Conservation (phyloP, 1,140 invertebrate species). For the Colletes latitarsis region DNA sequence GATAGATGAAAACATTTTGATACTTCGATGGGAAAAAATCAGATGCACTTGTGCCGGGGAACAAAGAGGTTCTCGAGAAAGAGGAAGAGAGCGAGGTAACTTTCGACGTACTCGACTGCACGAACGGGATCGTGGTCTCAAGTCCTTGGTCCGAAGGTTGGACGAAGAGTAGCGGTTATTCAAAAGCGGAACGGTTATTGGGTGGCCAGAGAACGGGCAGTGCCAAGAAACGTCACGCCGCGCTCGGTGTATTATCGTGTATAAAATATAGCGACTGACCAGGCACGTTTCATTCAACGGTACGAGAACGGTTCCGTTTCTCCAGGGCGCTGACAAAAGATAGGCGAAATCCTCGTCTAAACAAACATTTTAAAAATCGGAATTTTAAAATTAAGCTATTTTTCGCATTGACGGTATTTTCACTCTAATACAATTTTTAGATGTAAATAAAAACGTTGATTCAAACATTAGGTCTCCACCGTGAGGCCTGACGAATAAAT, state of each 20-base stretch:
- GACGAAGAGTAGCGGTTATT: conserved; percentile 65
- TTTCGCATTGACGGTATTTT: too few species aligned
- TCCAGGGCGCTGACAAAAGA: conserved; percentile 10
- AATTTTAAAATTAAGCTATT: too few species aligned
- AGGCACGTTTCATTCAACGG: conserved; percentile 68
- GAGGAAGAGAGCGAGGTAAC: not conserved
- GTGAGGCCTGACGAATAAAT: too few species aligned
- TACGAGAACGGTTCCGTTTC: conserved; percentile 62
- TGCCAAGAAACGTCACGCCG: conserved; percentile 60
- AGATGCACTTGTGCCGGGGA: too few species aligned
- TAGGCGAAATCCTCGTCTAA: conserved; percentile 30
- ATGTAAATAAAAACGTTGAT: too few species aligned
- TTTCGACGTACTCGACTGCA: conserved; percentile 24
- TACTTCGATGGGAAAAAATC: not conserved
- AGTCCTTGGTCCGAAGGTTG: conserved; percentile 67
- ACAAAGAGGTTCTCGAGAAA: not conserved
- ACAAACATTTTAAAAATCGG: too few species aligned
- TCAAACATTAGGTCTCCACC: too few species aligned
- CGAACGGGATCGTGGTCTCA: conserved; percentile 51
- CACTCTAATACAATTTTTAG: too few species aligned
- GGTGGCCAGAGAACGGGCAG: conserved; percentile 55
- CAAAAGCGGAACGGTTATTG: conserved; percentile 58
- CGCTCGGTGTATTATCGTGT: conserved; percentile 60
- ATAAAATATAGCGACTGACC: conserved; percentile 65
- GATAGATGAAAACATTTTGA: too few species aligned